A percentile compares a stretch with the other conserved stretches of the same genome.
Conservation (phyloP, 1,140 invertebrate genomes). For the Diabrotica undecimpunctata region DNA sequence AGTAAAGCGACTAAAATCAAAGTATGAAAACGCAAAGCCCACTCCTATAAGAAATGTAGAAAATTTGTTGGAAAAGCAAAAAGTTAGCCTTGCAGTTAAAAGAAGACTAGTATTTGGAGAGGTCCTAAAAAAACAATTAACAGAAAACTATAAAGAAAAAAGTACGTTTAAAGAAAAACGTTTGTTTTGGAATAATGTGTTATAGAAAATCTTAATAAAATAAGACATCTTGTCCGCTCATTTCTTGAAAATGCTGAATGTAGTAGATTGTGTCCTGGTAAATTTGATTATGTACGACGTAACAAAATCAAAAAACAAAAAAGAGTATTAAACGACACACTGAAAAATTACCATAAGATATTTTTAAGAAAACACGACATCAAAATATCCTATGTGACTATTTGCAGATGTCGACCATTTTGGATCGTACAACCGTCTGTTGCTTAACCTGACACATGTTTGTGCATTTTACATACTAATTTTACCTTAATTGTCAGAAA, state of each 20-base stretch:
- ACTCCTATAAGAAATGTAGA: neutral
- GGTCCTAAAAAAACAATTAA: no score
- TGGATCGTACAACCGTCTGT: no score
- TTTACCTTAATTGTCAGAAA: neutral
- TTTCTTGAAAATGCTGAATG: neutral
- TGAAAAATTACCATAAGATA: neutral
- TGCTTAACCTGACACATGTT: no score
- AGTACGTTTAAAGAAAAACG: no score
- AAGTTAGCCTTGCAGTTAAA: neutral
- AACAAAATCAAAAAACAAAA: constrained; percentile 8
- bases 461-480: neutral
- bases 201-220: no score
- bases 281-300: neutral
- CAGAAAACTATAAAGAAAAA: no score
- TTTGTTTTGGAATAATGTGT: no score
- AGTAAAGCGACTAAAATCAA: neutral
- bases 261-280: constrained; percentile 7
- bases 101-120: no score
- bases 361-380: neutral
- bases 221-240: no score
- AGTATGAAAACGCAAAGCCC: constrained; percentile 1
- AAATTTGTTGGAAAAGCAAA: constrained; percentile 2
- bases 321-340: neutral
- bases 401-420: no score
- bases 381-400: no score